phyloP scores from a whole-genome alignment of 1,140 invertebrate genomes.

The Neelides sp. region DNA sequence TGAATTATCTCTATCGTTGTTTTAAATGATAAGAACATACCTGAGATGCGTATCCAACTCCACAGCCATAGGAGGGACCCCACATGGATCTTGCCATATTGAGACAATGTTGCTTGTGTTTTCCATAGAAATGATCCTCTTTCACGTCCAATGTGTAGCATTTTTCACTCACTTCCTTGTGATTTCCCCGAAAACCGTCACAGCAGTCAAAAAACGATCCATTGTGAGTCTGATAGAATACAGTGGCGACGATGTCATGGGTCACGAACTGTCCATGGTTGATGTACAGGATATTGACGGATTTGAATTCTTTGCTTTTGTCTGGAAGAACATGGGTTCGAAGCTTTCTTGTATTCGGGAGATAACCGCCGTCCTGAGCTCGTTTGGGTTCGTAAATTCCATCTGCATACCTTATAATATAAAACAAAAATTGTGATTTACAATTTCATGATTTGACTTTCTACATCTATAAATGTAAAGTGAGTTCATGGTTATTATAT shows the following conservation, averaged over 20 bases:
- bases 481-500: not conserved
- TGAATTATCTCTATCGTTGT: too few relatives aligned
- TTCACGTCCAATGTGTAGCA: constrained; percentile 43
- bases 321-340: constrained; percentile 21
- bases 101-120: constrained; percentile 33
- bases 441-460: not conserved
- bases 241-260: constrained; percentile 31
- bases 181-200: constrained; percentile 27
- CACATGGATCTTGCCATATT: constrained; percentile 36
- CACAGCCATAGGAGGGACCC: constrained; percentile 34
- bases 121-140: constrained; percentile 39
- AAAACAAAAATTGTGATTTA: not conserved
- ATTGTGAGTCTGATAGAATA: constrained; percentile 31
- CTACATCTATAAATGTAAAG: not conserved
- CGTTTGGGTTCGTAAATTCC: not conserved
- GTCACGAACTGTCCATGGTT: constrained; percentile 32
- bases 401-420: constrained; percentile 21
- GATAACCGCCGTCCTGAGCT: constrained; percentile 1
- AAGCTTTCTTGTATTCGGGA: constrained; percentile 16
- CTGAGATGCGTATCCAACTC: constrained; percentile 34
- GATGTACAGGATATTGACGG: constrained; percentile 25
- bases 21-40: constrained; percentile 14
- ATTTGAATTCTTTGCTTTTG: constrained; percentile 18
- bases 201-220: constrained; percentile 34
- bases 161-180: constrained; percentile 36